These are phyloP conservation scores for Eustalomyia histrio DNA, from an alignment of 2,888 invertebrate genomes.

Conservation along the genomic window DNA sequence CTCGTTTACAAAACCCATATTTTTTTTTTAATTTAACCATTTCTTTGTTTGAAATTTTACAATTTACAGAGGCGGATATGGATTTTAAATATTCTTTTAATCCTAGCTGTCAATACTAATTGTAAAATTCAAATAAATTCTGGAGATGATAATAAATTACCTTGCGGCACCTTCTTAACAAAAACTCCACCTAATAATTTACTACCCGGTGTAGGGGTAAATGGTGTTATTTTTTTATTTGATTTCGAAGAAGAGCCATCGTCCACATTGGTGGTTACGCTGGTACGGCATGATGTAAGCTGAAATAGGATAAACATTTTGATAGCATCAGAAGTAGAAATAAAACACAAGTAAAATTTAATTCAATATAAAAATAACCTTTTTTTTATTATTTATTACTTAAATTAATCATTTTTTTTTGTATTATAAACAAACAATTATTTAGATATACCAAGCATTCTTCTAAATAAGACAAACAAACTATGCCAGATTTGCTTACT, in stretches of 20 bases:
- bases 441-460: conserved; percentile 70
- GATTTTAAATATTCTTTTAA: background rate
- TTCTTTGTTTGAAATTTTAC: no score
- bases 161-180: conserved; percentile 75
- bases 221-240: conserved; percentile 72
- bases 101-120: background rate
- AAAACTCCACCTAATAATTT: conserved; percentile 78
- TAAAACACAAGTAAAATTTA: conserved; percentile 48
- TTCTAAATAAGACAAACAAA: conserved; percentile 70
- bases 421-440: conserved; percentile 42
- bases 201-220: conserved; percentile 73
- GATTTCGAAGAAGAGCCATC: conserved; percentile 57
- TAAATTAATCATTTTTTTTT: conserved; percentile 5
- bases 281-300: conserved; percentile 72
- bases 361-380: conserved; percentile 7
- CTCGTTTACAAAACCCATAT: conserved; percentile 45
- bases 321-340: conserved; percentile 9
- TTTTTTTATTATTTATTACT: conserved; percentile 10
- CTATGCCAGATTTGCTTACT: conserved; percentile 72
- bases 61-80: background rate
- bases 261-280: conserved; percentile 65
- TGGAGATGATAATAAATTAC: conserved; percentile 66
- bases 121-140: background rate
- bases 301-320: conserved; percentile 64
- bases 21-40: background rate